phyloP scores from a whole-genome alignment of 2,888 invertebrate genomes.

The Leucozona laternaria region DNA sequence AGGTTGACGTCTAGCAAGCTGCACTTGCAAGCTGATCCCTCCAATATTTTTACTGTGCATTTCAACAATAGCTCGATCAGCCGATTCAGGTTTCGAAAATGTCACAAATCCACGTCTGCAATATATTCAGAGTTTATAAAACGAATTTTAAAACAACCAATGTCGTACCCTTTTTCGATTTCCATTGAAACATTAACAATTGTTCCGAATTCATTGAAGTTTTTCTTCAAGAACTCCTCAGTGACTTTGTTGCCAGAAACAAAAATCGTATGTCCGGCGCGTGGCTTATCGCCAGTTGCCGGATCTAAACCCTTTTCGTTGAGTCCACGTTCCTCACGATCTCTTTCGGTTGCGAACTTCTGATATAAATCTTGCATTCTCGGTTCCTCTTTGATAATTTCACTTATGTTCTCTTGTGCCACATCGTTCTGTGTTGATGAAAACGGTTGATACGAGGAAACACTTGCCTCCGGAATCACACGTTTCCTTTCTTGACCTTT shows the following conservation, averaged over 20 bases:
- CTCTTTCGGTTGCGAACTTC: constrained; percentile 89
- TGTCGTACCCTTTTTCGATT: constrained; percentile 89
- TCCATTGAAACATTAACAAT: constrained; percentile 94
- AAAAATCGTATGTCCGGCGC: constrained; percentile 92
- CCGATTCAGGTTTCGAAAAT: constrained; percentile 94
- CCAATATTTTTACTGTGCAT: constrained; percentile 90
- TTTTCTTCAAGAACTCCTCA: constrained; percentile 91
- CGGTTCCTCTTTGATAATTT: constrained; percentile 87
- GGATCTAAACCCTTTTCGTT: constrained; percentile 84
- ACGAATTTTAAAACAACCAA: constrained; percentile 31
- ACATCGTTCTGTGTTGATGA: constrained; percentile 92
- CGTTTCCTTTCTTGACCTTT: constrained; percentile 91
- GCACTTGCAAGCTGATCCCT: constrained; percentile 91
- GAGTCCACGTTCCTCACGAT: constrained; percentile 86
- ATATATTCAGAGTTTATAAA: not conserved
- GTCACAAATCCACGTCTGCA: constrained; percentile 95
- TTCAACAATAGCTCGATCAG: constrained; percentile 93
- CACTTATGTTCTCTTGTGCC: constrained; percentile 88
- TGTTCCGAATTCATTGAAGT: constrained; percentile 89
- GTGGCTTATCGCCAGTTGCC: constrained; percentile 86
- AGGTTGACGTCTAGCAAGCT: constrained; percentile 91
- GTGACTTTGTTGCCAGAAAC: constrained; percentile 91
- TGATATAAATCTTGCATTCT: constrained; percentile 88
- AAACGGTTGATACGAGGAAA: constrained; percentile 95
- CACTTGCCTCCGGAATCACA: constrained; percentile 87